Base-by-base conservation (phyloP, 2,888 invertebrate species). In the Blera fallax region DNA sequence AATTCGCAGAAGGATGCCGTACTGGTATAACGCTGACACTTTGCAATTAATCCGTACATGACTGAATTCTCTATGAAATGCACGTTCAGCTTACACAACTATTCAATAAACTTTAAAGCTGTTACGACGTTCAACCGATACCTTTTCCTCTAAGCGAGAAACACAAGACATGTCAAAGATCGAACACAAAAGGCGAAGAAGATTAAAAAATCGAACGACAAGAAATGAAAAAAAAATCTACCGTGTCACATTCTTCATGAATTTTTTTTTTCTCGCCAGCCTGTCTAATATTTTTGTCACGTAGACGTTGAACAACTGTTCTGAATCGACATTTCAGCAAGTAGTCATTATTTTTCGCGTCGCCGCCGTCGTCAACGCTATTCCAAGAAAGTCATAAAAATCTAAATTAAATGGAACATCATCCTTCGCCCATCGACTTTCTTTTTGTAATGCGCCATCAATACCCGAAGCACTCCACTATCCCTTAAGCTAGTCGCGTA, bases 331-430 rank as follows among this genome's bases (percentile, higher is more conserved):
- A 65, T 80, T 70, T 76, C 58, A 70, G 69, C 32, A 64, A 70
- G 84, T 73, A 69, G 74, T 80, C 74, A 70, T 80, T 80, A 84
- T 70, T 76, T 79, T 54, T 50, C 70, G 64, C 58, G 74, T 80
- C 65, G 74, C 24, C 80, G 70, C 74, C 74, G 29, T 69, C 83
- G 69, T 67, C 37, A n/a, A n/a, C n/a, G 80, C 58, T 65, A 70
- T 65, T 79, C 52, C 56, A 34, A 60, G 69, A 62, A 65, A 74
- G 70, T 21, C 80, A 80, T 84, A 84, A 84, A 84, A 84, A 70
- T 76, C 80, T 70, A 84, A 84, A 84, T 84, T 84, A 84, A 84
- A 84, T 80, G 80, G 84, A 70, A 84, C 74, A 76, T 74, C 79
- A 43, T 58, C 72, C 45, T n/a, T 76, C 50, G 37, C 73, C 48